A percentile compares a stretch with the other conserved stretches of the same genome.
phyloP scores from a whole-genome alignment of 2,113 vertebrate genomes.

The Caranx ignobilis region DNA sequence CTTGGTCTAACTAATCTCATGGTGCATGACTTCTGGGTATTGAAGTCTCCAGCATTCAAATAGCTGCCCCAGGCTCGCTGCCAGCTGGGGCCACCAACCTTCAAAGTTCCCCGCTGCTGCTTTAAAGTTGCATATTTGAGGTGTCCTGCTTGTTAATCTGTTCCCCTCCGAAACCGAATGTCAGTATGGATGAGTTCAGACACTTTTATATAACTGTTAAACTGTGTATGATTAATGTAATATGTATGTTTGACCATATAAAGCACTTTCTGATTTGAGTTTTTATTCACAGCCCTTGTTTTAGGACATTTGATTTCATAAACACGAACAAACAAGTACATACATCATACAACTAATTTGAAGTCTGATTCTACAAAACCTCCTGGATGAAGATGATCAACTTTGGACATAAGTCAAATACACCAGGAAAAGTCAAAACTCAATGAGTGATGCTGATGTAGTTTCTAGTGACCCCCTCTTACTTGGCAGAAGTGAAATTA shows the following conservation, averaged over 20 bases:
- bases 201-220: not conserved
- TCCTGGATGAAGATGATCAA: not conserved
- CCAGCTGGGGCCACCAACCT: not conserved
- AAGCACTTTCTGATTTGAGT: not conserved
- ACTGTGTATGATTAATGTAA: not conserved
- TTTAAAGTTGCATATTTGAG: not conserved
- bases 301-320: too few relatives aligned
- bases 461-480: not conserved
- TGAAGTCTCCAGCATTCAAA: conserved; percentile 15
- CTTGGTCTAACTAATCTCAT: conserved; percentile 5
- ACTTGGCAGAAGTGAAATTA: conserved; percentile 4
- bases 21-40: conserved; percentile 12
- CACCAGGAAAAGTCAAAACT: not conserved
- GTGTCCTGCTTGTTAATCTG: not conserved
- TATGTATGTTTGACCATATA: not conserved
- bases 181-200: not conserved
- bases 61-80: not conserved
- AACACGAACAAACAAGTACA: too few relatives aligned
- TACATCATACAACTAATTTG: too few relatives aligned
- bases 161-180: not conserved
- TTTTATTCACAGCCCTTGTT: not conserved
- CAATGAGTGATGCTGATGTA: not conserved
- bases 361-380: too few relatives aligned
- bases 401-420: not conserved
- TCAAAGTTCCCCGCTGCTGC: not conserved